These are phyloP conservation scores for Caranx melampygus DNA, from an alignment of 2,113 vertebrate species.

Conservation along the genomic window DNA sequence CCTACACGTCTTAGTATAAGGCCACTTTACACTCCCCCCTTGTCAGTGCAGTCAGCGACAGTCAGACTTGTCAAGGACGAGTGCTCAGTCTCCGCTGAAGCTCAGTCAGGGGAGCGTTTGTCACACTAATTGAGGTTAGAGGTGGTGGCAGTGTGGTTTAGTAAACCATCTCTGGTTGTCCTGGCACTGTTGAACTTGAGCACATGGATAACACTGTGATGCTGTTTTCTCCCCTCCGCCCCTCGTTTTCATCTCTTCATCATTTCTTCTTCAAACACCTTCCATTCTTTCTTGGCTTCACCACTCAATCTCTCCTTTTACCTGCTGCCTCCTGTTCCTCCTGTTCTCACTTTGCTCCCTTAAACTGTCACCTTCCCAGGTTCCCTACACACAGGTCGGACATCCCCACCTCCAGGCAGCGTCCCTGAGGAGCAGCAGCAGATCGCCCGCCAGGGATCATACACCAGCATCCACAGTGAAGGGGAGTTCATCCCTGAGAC, in stretches of 20 bases:
- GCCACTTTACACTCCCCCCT: neutral
- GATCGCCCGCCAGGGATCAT: conserved; percentile 92
- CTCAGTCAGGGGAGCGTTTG: conserved; percentile 56
- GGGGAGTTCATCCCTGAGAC: conserved; percentile 94
- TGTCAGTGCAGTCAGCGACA: conserved; percentile 20
- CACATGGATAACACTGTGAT: conserved; percentile 49
- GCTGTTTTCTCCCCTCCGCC: conserved; percentile 40
- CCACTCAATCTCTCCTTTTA: neutral
- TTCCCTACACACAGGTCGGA: conserved; percentile 91
- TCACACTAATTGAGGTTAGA: conserved; percentile 76
- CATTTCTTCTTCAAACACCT: neutral
- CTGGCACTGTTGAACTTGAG: conserved; percentile 55
- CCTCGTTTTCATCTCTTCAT: conserved; percentile 48
- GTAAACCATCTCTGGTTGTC: conserved; percentile 61
- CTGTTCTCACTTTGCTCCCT: neutral
- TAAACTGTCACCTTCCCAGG: conserved; percentile 74
- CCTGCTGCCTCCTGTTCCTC: neutral
- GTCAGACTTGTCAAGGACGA: conserved; percentile 63
- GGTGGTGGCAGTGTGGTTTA: conserved; percentile 52
- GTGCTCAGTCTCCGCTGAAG: conserved; percentile 33
- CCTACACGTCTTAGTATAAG: neutral
- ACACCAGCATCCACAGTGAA: conserved; percentile 94
- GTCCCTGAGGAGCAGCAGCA: conserved; percentile 94
- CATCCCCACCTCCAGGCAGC: conserved; percentile 90
- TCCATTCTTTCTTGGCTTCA: neutral